These are phyloP conservation scores for Trichogramma pretiosum DNA, from an alignment of 1,140 invertebrate genomes.

Conservation along the genomic window DNA sequence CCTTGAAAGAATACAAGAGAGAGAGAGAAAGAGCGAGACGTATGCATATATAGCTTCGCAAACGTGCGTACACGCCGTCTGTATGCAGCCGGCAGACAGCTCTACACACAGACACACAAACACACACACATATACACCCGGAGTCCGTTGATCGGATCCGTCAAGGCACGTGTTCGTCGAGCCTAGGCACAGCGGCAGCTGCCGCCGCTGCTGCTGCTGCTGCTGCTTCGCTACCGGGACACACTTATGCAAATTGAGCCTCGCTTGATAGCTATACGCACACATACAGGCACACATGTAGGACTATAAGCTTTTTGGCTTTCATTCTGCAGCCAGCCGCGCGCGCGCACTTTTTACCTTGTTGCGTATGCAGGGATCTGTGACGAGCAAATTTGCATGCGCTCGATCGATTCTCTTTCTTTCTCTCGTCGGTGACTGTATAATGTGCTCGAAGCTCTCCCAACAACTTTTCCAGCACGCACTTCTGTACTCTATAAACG, in stretches of 20 bases:
- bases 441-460: slow-evolving; percentile 25
- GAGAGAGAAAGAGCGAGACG: too few species aligned
- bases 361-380: slow-evolving; percentile 32
- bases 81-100: background rate
- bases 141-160: slow-evolving; percentile 35
- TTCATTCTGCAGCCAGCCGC: slow-evolving; percentile 22
- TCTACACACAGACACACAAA: background rate
- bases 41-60: background rate
- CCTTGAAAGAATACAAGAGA: too few species aligned
- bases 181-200: too few species aligned
- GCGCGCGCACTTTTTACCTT: slow-evolving; percentile 37
- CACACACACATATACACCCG: background rate
- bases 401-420: slow-evolving; percentile 28
- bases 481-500: too few species aligned
- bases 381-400: slow-evolving; percentile 39
- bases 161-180: slow-evolving; percentile 37
- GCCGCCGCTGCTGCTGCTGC: too few species aligned
- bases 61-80: background rate
- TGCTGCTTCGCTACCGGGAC: too few species aligned
- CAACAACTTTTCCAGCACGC: too few species aligned
- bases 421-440: too few species aligned
- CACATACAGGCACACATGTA: too few species aligned
- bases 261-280: too few species aligned
- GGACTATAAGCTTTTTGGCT: too few species aligned
- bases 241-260: slow-evolving; percentile 42